Evolutionary conservation across 2,797 vertebrate genomes (phyloP), one percentile per base, ranked within the genome.

Genomic region (Pantherophis alleghaniensis): DNA sequence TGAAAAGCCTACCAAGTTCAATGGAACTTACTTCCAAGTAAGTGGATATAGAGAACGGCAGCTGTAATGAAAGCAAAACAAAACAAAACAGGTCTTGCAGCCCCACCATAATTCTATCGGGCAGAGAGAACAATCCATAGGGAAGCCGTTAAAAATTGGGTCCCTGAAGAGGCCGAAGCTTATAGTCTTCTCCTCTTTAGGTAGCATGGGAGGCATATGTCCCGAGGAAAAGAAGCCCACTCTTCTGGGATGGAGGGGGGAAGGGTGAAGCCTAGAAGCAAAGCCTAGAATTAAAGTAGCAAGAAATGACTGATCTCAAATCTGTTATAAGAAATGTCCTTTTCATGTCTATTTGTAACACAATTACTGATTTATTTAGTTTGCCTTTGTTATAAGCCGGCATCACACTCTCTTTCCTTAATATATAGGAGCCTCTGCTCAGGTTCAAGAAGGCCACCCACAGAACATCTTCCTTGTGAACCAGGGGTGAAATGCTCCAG

Each of bases 11-110:
- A 89, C 87, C 32, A 59, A 86, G 86, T 91, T 93, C 92, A 93
- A 86, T 88, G 66, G 60, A 89, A 63, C n/a, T 88, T 91, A 93
- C 56, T 79, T 91, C 90, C 63, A 93, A 93, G 74, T 89, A 91
- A 60, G 24, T 63, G 32, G 59, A 42, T 93, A 57, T 69, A 83
- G 42, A 88, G 86, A 57, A 59, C 26, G 32, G 87, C 88, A 89
- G 92, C 56, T 53, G 66, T 37, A 89, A 74, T 60, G 87, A 59
- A 59, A 24, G 37, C 32, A 26, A 89, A 69, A 1, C 57, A 28
- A 74, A 32, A 13, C 61, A 13, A 28, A 90, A 24, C 47, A 32
- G 18, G 18, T 47, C 53, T 91, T 74, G 74, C 18, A 53, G 42
- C 88, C 56, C 87, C 18, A 89, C 32, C 24, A 22, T 32, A 28